These are phyloP conservation scores for Balearica regulorum DNA, from an alignment of 2,797 vertebrate genomes.

Conservation along the genomic window DNA sequence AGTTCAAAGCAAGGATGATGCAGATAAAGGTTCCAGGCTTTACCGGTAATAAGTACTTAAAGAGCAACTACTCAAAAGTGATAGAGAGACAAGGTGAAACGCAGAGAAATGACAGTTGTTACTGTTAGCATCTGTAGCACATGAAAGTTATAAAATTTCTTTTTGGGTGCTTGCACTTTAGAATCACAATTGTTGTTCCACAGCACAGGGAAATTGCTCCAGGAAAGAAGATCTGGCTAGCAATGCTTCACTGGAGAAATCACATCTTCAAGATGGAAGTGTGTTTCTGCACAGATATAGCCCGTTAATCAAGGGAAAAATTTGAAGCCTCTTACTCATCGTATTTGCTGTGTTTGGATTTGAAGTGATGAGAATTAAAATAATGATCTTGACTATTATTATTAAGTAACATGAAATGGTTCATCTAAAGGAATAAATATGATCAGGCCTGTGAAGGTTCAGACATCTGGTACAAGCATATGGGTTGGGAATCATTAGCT, in stretches of 20 bases:
- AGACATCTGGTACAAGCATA: conserved; percentile 60
- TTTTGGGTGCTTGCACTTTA: not conserved
- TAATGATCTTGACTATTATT: conserved; percentile 3
- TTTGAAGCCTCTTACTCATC: not conserved
- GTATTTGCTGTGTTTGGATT: conserved; percentile 25
- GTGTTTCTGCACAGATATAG: not conserved
- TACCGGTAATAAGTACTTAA: not conserved
- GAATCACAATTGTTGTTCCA: not conserved
- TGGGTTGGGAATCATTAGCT: conserved; percentile 50
- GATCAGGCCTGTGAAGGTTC: conserved; percentile 24
- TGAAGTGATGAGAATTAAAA: conserved; percentile 23
- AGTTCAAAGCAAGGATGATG: not conserved
- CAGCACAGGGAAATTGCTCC: not conserved
- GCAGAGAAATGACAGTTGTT: not conserved
- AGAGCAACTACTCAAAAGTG: not conserved
- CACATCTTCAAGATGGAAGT: not conserved
- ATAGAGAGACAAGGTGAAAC: not conserved
- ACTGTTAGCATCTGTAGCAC: not conserved
- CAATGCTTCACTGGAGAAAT: not conserved
- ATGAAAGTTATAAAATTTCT: not conserved
- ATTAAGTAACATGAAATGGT: conserved; percentile 24
- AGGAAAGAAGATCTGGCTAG: not conserved
- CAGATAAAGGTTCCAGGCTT: not conserved
- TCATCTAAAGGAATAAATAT: conserved; percentile 4
- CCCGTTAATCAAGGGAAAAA: not conserved